Evolutionary conservation across 2,888 invertebrate species (phyloP), one percentile per base, ranked within the genome.

Genomic region (Nomada goodeniana): DNA sequence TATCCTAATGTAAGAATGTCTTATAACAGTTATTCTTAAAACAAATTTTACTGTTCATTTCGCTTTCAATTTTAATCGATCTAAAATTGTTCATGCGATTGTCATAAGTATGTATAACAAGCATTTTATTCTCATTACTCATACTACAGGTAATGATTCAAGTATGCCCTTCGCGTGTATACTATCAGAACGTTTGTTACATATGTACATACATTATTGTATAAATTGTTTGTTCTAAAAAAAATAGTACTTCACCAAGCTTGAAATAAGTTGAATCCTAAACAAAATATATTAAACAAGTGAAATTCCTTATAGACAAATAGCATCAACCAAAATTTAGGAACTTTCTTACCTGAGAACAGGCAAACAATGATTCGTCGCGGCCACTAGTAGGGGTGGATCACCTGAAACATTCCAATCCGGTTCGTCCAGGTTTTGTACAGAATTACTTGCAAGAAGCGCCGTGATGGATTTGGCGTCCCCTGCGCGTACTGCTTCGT

Each of bases 321-420:
- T 78, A 77, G 65, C 11, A 26, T 1, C 10, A 55, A 47, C n/a
- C 7, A 59, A 15, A 20, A 26, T 36, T 55, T 18, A 55, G 10
- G 15, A 47, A 73, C 68, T 72, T 82, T 68, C 63, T 84, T 85
- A 92, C 93, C 91, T 91, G 73, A 93, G 88, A 59, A 93, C 88
- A 61, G 91, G 89, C 76, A 92, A 88, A 86, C 89, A 90, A 81
- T 92, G 92, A 86, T 89, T 90, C 36, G 91, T 90, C 26, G 93
- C 92, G n/a, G 93, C 93, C 63, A 92, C 90, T 78, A 93, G 87
- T 71, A 93, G 82, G 76, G 93, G 93, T 80, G 93, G 91, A 90
- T 93, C 92, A 36, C 93, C 93, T 73, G 92, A 92, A 61, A 91
- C 91, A 83, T 92, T 91, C 93, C 92, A 93, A 90, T 93, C 92